phyloP scores from a whole-genome alignment of 2,113 vertebrate species.

The Clarias macrocephalus region DNA sequence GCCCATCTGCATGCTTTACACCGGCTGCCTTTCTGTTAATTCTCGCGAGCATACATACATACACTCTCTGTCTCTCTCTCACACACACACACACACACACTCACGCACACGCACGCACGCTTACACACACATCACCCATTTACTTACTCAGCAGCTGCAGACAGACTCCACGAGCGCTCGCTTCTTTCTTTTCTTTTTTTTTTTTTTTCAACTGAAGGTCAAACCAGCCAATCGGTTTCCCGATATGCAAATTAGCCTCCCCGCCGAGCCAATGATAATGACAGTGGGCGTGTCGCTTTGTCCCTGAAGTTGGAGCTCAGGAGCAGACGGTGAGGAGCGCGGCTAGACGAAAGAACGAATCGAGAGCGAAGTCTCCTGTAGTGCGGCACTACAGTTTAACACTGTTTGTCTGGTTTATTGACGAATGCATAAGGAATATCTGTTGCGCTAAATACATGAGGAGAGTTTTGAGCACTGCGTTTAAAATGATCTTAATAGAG shows the following conservation, averaged over 20 bases:
- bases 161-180: constrained; percentile 32
- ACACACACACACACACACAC: neutral
- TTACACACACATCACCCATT: constrained; percentile 46
- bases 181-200: neutral
- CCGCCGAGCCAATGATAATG: constrained; percentile 30
- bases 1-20: constrained; percentile 18
- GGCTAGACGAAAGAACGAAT: constrained; percentile 19
- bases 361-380: neutral
- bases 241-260: constrained; percentile 38
- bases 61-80: neutral
- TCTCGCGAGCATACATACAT: neutral
- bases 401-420: neutral
- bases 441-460: neutral
- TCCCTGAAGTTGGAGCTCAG: constrained; percentile 44
- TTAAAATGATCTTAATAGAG: neutral
- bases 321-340: neutral
- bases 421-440: neutral
- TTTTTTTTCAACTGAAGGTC: constrained; percentile 42
- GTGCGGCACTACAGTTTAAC: neutral
- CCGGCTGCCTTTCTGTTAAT: constrained; percentile 29
- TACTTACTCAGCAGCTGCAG: constrained; percentile 52
- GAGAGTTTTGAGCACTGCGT: neutral
- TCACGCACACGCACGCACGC: neutral
- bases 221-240: constrained; percentile 43
- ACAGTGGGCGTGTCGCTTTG: constrained; percentile 37